Evolutionary conservation across 2,888 invertebrate species (phyloP).

Genomic region (Thumatha senex): DNA sequence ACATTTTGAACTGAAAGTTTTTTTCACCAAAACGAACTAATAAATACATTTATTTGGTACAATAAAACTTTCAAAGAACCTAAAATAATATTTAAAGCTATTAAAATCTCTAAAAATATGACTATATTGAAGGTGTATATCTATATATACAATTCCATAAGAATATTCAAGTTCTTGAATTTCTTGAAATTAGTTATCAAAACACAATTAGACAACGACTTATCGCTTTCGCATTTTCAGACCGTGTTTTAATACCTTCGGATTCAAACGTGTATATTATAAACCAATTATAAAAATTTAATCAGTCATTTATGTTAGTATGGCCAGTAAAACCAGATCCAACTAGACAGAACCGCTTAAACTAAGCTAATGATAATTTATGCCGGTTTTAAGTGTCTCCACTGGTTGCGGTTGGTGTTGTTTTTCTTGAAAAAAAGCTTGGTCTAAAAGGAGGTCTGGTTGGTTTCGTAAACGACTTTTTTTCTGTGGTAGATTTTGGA

Average conservation of each 20-base stretch:
- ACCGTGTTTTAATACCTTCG: constrained; percentile 34
- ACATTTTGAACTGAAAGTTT: constrained; percentile 76
- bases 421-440: constrained; percentile 68
- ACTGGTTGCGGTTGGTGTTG: constrained; percentile 47
- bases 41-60: constrained; percentile 81
- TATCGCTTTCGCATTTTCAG: constrained; percentile 16
- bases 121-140: constrained; percentile 66
- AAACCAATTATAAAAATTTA: constrained; percentile 41
- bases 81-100: constrained; percentile 76
- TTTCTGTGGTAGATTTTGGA: constrained; percentile 68
- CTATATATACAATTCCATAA: constrained; percentile 51
- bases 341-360: constrained; percentile 37
- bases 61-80: constrained; percentile 68
- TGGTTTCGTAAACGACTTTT: constrained; percentile 65
- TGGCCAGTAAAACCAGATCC: constrained; percentile 61
- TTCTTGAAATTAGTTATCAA: constrained; percentile 16
- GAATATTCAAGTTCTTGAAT: constrained; percentile 15
- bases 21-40: constrained; percentile 72
- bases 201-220: constrained; percentile 24
- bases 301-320: constrained; percentile 55
- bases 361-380: constrained; percentile 26
- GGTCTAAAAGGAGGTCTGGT: constrained; percentile 70
- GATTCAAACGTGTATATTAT: constrained; percentile 38
- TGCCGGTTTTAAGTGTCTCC: constrained; percentile 38
- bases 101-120: constrained; percentile 68